Evolutionary conservation across 2,797 vertebrate genomes (phyloP), one percentile per base, ranked within the genome.

Genomic region (Chrosomus eos): DNA sequence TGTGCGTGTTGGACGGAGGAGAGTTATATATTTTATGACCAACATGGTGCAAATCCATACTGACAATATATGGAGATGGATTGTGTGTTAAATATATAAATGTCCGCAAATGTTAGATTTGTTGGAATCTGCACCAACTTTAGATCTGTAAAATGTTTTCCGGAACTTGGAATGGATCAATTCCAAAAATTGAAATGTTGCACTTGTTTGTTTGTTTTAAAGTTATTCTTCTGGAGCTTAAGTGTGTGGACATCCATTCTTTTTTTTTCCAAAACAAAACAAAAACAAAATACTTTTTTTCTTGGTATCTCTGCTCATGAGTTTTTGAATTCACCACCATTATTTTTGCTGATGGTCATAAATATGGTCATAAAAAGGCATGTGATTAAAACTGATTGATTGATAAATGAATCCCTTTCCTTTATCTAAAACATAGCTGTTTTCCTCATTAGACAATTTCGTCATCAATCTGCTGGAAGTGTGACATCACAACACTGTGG

Each of bases 401-500:
- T 33, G 48, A 53, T 16, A 75, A 75, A 26, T 5, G 0, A 13
- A 31, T 31, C 21, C 31, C 72, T 21, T 11, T 53, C 10, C 19
- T 51, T 51, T 74, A 51, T 33, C 45, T 33, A 74, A 13, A 74
- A 33, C 51, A 51, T 33, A 74, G 48, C 19, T 40, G 53, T 76
- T 76, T 76, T n/a, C 53, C 26, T 10, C 58, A 23, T 79, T 80
- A 70, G 14, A 67, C 66, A 38, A 70, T 81, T 55, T 62, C 28
- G 19, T 66, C 74, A 84, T 86, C 23, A 23, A 23, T 75, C 78
- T 88, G 55, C 67, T 81, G 81, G 72, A 89, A 86, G 48, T 75
- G 38, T 79, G 88, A 89, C 55, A 88, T 90, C 90, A 91, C 71
- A 89, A 81, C 40, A 36, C 68, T 91, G 88, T 90, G 91, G 88